Conservation (phyloP, 2,113 vertebrate genomes). For the Pipa parva region DNA sequence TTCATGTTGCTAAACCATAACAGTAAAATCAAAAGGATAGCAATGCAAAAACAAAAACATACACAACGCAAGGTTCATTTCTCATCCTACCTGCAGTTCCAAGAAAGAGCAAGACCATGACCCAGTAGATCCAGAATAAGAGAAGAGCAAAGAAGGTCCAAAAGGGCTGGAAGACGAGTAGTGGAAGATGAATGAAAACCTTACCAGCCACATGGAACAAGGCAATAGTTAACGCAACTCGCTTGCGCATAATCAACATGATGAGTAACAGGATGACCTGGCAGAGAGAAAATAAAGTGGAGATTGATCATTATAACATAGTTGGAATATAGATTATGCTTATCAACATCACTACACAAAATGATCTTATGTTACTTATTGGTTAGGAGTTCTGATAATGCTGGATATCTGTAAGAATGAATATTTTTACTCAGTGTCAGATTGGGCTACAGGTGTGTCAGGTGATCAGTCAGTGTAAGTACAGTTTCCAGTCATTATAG, state of each 20-base stretch:
- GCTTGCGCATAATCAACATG: slow-evolving; percentile 93
- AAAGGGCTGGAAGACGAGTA: slow-evolving; percentile 92
- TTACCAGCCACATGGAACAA: slow-evolving; percentile 96
- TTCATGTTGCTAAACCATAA: no score
- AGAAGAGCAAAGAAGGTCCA: slow-evolving; percentile 90
- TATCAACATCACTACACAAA: neutral
- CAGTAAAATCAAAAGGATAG: neutral
- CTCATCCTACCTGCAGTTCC: slow-evolving; percentile 79
- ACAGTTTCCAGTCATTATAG: no score
- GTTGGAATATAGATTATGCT: neutral
- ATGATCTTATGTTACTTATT: neutral
- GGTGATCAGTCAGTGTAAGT: no score
- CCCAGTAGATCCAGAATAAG: slow-evolving; percentile 92
- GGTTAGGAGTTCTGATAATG: no score
- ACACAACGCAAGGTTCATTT: neutral
- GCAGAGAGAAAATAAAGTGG: neutral
- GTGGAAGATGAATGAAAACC: slow-evolving; percentile 89
- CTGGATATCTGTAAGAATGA: no score
- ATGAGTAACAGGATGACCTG: slow-evolving; percentile 87
- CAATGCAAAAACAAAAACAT: neutral
- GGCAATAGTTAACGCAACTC: slow-evolving; percentile 91
- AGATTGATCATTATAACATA: neutral
- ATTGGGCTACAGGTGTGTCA: no score
- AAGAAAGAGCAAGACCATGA: slow-evolving; percentile 88
- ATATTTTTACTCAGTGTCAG: no score